Evolutionary conservation across 2,797 vertebrate genomes (phyloP).

Genomic region (Onychomys leucogaster): DNA sequence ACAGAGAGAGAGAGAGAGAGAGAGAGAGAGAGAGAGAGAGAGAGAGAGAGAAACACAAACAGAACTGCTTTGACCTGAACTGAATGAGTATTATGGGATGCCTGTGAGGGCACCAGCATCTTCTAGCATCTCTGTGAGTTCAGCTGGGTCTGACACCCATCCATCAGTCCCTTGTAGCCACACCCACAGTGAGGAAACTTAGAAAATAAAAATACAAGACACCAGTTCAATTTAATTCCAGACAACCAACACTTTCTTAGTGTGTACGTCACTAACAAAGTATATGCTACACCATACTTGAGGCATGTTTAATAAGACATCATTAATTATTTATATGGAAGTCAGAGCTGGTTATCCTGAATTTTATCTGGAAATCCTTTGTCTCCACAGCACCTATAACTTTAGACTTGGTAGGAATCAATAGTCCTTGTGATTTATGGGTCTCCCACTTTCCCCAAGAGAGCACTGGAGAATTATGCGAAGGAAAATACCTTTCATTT

Average conservation of each 20-base stretch:
- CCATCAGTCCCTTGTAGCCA: not conserved
- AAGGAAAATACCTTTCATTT: not conserved
- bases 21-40: not conserved
- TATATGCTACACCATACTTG: not conserved
- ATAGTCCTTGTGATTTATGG: not conserved
- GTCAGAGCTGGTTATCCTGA: not conserved
- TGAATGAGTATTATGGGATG: not conserved
- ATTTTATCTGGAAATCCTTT: not conserved
- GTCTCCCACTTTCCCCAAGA: not conserved
- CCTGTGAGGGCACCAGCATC: not conserved
- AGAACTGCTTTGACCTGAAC: not conserved
- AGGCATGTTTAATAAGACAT: not conserved
- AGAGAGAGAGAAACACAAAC: not conserved
- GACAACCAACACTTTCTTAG: not conserved
- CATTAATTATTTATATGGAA: not conserved
- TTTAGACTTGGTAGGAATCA: conserved; percentile 2
- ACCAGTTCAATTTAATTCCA: conserved; percentile 6
- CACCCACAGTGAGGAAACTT: not conserved
- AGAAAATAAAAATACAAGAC: conserved; percentile 24
- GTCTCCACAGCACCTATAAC: not conserved
- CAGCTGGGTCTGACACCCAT: not conserved
- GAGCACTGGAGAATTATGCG: not conserved
- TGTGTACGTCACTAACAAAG: not conserved
- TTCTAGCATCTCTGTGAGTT: not conserved
- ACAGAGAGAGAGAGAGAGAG: not conserved